Evolutionary conservation across 2,113 vertebrate species (phyloP).

Genomic region (Ctenodactylus gundi): DNA sequence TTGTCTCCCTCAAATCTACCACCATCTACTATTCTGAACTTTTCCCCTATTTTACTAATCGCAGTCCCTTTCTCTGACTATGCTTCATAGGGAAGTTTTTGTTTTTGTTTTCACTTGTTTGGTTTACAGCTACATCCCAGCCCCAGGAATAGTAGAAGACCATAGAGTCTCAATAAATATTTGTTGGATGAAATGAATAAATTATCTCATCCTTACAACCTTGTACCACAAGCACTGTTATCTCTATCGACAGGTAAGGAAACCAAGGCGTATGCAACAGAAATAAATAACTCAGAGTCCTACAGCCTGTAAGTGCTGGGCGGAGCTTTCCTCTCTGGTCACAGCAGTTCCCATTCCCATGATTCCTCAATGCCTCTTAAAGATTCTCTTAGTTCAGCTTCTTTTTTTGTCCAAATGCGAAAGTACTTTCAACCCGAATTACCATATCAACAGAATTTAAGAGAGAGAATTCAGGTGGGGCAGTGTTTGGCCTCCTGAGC

Average conservation of each 20-base stretch:
- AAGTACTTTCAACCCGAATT: neutral
- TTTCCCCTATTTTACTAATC: neutral
- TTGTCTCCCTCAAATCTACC: neutral
- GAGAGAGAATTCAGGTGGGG: too few species aligned
- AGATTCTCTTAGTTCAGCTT: neutral
- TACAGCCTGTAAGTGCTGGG: too few species aligned
- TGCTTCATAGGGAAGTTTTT: neutral
- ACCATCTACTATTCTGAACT: neutral
- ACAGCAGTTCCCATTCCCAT: neutral
- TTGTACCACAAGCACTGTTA: neutral
- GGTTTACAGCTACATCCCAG: neutral
- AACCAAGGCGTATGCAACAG: neutral
- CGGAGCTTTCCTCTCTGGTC: neutral
- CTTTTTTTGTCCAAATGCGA: neutral
- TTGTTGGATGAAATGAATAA: slow-evolving; percentile 37
- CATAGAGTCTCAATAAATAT: slow-evolving; percentile 21
- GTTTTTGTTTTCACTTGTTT: neutral
- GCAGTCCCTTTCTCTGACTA: neutral
- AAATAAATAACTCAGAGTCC: neutral
- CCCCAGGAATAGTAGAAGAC: neutral
- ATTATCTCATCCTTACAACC: neutral
- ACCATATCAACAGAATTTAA: neutral
- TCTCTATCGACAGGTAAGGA: slow-evolving; percentile 1
- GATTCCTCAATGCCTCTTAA: neutral
- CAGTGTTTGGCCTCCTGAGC: accelerated